A percentile compares a stretch with the other conserved stretches of the same genome.
phyloP scores from a whole-genome alignment of 1,140 invertebrate genomes.

The Euglossa dilemma region DNA sequence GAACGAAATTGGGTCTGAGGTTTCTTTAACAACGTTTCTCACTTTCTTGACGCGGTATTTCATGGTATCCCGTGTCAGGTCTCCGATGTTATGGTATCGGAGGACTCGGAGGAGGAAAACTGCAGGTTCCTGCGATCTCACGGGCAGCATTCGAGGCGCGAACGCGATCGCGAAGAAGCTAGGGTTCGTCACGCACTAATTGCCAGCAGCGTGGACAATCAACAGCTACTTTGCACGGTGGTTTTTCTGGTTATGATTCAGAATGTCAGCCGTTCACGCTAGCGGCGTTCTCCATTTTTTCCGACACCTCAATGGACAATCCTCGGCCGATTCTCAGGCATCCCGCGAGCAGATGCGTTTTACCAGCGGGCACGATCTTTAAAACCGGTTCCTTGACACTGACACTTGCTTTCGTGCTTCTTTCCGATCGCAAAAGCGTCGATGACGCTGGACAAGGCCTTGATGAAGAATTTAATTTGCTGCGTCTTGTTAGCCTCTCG shows the following conservation, averaged over 20 bases:
- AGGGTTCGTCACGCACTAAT: conserved; percentile 72
- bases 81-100: neutral
- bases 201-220: conserved; percentile 61
- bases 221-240: conserved; percentile 33
- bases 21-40: no score
- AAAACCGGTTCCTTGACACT: neutral
- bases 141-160: conserved; percentile 15
- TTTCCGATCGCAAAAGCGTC: neutral
- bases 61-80: neutral
- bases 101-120: conserved; percentile 23
- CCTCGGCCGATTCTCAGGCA: neutral
- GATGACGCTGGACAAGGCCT: neutral
- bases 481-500: neutral
- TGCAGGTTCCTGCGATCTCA: neutral
- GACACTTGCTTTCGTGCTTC: neutral
- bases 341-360: neutral
- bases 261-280: neutral
- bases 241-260: conserved; percentile 8
- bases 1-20: no score
- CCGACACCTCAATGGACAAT: neutral
- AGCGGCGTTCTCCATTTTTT: neutral
- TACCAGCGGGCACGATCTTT: neutral
- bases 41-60: neutral
- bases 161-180: conserved; percentile 33
- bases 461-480: neutral